phyloP scores from a whole-genome alignment of 2,797 vertebrate species.

The Hemibagrus guttatus region DNA sequence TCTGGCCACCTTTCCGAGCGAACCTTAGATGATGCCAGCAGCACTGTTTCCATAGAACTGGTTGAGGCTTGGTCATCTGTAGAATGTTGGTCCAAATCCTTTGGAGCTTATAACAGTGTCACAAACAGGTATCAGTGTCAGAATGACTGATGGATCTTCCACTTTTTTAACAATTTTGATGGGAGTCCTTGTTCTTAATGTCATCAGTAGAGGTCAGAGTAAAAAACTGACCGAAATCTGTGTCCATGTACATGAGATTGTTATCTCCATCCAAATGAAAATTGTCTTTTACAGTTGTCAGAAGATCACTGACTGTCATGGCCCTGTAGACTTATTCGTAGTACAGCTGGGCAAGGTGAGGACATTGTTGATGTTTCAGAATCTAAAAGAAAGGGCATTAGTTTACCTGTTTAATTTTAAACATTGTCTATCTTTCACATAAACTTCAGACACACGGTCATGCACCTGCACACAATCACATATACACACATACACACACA shows the following conservation, averaged over 20 bases:
- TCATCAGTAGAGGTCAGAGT: too few species aligned
- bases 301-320: background rate
- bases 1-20: background rate
- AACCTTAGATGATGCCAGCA: background rate
- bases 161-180: background rate
- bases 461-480: too few species aligned
- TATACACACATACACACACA: too few species aligned
- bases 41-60: background rate
- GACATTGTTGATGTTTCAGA: background rate
- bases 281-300: background rate
- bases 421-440: too few species aligned
- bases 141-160: background rate
- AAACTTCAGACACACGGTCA: too few species aligned
- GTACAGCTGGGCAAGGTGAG: background rate
- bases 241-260: background rate
- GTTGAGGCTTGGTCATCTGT: background rate
- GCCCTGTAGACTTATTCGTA: too few species aligned
- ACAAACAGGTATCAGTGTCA: background rate
- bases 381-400: background rate
- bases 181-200: background rate
- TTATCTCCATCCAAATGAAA: background rate
- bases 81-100: background rate
- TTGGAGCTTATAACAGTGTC: too few species aligned
- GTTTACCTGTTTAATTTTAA: background rate
- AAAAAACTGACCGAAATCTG: background rate